Evolutionary conservation across 2,888 invertebrate species (phyloP).

Genomic region (Vesta saturnalis): DNA sequence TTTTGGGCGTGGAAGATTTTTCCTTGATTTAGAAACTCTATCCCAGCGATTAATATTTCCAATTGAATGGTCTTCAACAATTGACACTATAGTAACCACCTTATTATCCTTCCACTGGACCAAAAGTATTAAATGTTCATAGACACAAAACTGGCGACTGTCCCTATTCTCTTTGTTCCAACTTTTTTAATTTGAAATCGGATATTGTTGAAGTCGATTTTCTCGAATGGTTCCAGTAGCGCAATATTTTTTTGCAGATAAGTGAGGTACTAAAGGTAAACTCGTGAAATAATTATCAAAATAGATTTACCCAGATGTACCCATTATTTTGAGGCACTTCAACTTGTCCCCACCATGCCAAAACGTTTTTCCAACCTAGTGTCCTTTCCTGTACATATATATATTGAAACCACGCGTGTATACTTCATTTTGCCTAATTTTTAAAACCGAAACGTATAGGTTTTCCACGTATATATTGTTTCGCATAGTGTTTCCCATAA

Average conservation of each 20-base stretch:
- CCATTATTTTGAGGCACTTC: slow-evolving; percentile 27
- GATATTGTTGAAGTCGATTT: too few species aligned
- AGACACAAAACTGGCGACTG: neutral
- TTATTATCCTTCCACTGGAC: neutral
- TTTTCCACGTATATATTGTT: slow-evolving; percentile 43
- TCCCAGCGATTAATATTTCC: neutral
- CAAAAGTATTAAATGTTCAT: neutral
- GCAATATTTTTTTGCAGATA: slow-evolving; percentile 14
- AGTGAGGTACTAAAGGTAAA: too few species aligned
- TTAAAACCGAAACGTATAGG: slow-evolving; percentile 46
- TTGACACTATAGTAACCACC: neutral
- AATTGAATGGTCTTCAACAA: neutral
- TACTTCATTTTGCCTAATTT: slow-evolving; percentile 41
- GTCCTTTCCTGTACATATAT: slow-evolving; percentile 46
- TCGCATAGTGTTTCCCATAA: slow-evolving; percentile 28
- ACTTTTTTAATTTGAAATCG: slow-evolving; percentile 3
- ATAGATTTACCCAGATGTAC: slow-evolving; percentile 33
- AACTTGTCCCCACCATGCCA: slow-evolving; percentile 36
- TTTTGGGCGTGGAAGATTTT: neutral
- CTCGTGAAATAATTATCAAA: slow-evolving; percentile 35
- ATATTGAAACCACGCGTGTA: slow-evolving; percentile 35
- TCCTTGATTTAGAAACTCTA: neutral
- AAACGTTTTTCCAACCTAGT: too few species aligned
- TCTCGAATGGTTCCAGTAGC: too few species aligned
- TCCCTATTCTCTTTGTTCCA: slow-evolving; percentile 12